Base-by-base conservation (phyloP, 2,113 vertebrate species). In the Caracal caracal region DNA sequence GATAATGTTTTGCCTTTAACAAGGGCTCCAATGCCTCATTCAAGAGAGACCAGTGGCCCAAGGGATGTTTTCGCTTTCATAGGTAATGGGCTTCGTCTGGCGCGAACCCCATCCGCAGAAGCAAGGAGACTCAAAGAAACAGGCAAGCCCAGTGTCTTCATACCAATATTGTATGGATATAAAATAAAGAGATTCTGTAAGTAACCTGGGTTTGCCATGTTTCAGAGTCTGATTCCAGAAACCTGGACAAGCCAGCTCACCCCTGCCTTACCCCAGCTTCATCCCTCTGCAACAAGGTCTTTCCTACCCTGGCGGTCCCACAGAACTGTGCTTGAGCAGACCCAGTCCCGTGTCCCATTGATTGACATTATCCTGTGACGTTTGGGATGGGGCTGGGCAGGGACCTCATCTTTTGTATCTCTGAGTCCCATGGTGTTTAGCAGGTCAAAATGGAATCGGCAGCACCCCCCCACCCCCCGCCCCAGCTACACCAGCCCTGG, bases 301-400 rank as follows among this genome's bases (percentile, higher is more conserved):
- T 35, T 49, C n/a, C 7, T 33, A 59, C 26, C 16, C n/a, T 33
- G 2, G 0, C 0, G 0, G 5, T 49, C 30, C 43, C 79, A 56
- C 10, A n/a, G 35, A 78, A 59, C 8, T 12, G 35, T 1, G 7
- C 22, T 2, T 9, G 33, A 56, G 17, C 30, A 73, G 35, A 13
- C 13, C 40, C 15, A 26, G 33, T 2, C 12, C 9, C 2, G 1
- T 12, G 22, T 9, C 26, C 51, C 7, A 37, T 13, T 33, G 35
- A 2, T 26, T 33, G 33, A 30, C 28, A 16, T 40, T 12, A 15
- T 10, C 33, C 61, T 26, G 3, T 16, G 3, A 56, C 40, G 24
- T 17, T 35, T n/a, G 13, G 19, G 17, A 20, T 19, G 7, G 37
- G 10, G 53, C 20, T 11, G 19, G 28, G 28, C 3, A 33, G n/a